Evolutionary conservation across 2,113 vertebrate genomes (phyloP), one percentile per base, ranked within the genome.

Genomic region (Rostratula benghalensis): DNA sequence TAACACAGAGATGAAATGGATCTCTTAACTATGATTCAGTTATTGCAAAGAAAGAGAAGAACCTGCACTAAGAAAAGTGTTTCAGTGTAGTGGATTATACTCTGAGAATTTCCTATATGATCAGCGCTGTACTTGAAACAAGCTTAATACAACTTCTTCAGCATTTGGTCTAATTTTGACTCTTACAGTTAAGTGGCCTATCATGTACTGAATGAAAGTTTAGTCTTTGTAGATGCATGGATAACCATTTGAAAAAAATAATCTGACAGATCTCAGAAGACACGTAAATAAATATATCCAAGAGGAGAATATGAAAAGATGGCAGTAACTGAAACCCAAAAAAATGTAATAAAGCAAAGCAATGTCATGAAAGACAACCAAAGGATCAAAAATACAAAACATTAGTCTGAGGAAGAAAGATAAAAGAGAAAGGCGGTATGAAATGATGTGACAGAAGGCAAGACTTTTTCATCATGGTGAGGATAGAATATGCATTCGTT

Each of bases 1-100:
- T 31, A 87, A 70, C 63, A 11, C 46, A 33, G 10, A 70, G n/a
- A 22, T 79, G 64, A 89, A 83, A 74, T 59, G 22, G 31, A 48
- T 75, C 7, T 64, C 43, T 89, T 67, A 82, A 71, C 48, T 91
- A 8, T 59, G 18, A 94, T 87, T 93, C 51, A 14, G 41, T 87
- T 83, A 88, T 63, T 31, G 45, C 83, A 93, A 83, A 77, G 67
- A 87, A 83, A 77, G 68, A 87, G 90, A 77, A 87, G 53, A 22
- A 6, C 54, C 22, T 91, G 24, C 89, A 79, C 43, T 37, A 10
- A 41, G 81, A 28, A 31, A 74, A 18, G 45, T 56, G 16, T 43
- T 71, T 83, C 75, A 71, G 75, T 79, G 63, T 75, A 70, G 67
- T 95, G 96, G 93, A 91, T 98, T 97, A 85, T 74, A 45, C 81